phyloP scores from a whole-genome alignment of 1,140 invertebrate genomes.

The Lepidurus couesii region DNA sequence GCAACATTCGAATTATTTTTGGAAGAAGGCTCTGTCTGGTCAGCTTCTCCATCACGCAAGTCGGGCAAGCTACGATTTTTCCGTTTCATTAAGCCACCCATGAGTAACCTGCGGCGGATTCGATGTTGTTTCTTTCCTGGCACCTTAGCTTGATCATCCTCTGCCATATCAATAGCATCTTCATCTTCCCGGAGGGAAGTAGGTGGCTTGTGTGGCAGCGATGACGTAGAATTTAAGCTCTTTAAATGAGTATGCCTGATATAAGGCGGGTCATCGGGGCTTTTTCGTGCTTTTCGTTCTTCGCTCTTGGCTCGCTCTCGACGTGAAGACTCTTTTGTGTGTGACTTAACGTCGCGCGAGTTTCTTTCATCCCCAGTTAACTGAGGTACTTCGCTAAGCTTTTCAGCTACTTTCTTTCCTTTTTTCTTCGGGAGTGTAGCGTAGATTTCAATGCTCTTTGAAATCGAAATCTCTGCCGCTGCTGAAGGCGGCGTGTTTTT shows the following conservation, averaged over 20 bases:
- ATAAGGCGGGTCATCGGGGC: neutral
- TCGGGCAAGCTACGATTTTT: constrained; percentile 90
- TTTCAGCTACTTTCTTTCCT: constrained; percentile 49
- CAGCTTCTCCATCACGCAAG: constrained; percentile 65
- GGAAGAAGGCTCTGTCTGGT: constrained; percentile 39
- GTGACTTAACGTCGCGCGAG: constrained; percentile 13
- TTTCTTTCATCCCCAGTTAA: constrained; percentile 37
- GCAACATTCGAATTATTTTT: constrained; percentile 43
- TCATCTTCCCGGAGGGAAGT: constrained; percentile 4
- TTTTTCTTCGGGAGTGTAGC: constrained; percentile 86
- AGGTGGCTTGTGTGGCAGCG: constrained; percentile 28
- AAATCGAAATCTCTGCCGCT: constrained; percentile 46
- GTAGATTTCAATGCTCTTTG: constrained; percentile 79
- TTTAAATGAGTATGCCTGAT: neutral
- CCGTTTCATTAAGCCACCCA: constrained; percentile 78
- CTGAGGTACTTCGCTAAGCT: constrained; percentile 56
- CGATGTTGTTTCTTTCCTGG: constrained; percentile 82
- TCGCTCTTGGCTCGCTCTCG: constrained; percentile 68
- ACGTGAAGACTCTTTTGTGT: constrained; percentile 12
- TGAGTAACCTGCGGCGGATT: constrained; percentile 75
- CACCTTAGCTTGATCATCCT: constrained; percentile 34
- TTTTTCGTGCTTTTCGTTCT: constrained; percentile 57
- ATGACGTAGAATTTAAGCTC: neutral
- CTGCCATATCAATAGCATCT: constrained; percentile 45
- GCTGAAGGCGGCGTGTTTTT: constrained; percentile 39